Evolutionary conservation across 1,140 invertebrate species (phyloP), one percentile per base, ranked within the genome.

Genomic region (Zaprionus lachaisei): DNA sequence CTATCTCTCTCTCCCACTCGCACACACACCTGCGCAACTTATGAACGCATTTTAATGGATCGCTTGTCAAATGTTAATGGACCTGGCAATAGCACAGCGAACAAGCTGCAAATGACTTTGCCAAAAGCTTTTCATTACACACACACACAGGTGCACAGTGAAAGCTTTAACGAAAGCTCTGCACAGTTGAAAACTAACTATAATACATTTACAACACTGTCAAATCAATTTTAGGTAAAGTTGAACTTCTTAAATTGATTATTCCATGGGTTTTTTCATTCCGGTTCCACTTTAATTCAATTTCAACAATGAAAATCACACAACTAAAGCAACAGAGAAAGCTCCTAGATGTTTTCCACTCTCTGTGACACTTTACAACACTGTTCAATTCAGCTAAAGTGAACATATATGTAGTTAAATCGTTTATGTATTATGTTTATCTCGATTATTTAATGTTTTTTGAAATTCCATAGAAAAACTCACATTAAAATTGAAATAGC

Each of bases 1-100:
- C n/a, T n/a, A n/a, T 6, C 15, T n/a, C 5, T 4, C 41, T 7
- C 41, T 47, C 41, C n/a, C n/a, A 7, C 68, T 34, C 26, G 69
- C 57, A 77, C 64, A 71, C 64, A 64, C 83, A 86, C 77, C 83
- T 85, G 83, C 73, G 72, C 62, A 86, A 86, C 83, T 89, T 86
- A 83, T 86, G 83, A 86, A 86, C 80, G 76, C 77, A 72, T 83
- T 86, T 86, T 86, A 86, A 86, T 86, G 83, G 83, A 86, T 83
- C 72, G 72, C 70, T 81, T 83, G 83, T 86, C 83, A 87, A 79
- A 72, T 47, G 75, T 86, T 81, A 76, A 85, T 77, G 54, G 55
- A 24, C 57, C 41, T 15, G 26, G 26, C 67, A 55, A 28, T 24
- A 56, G 56, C 62, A 37, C 51, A 70, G 34, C 44, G 55, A 9